A percentile compares a stretch with the other conserved stretches of the same genome.
Conservation (phyloP, 2,888 invertebrate genomes). For the Heliconius hortense region DNA sequence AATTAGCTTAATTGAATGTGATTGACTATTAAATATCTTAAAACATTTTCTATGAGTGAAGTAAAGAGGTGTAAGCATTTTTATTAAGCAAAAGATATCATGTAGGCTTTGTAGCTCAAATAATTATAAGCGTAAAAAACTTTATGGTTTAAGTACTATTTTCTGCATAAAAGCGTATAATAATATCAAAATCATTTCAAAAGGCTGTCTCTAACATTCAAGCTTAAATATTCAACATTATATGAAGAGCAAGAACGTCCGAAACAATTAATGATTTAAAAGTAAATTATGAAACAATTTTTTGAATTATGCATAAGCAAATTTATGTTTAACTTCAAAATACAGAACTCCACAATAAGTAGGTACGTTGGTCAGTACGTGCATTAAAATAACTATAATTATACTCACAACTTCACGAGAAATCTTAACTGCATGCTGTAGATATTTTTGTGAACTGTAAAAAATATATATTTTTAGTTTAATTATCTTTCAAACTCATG, state of each 20-base stretch:
- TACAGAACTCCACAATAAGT: neutral
- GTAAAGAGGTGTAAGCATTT: neutral
- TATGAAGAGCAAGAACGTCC: neutral
- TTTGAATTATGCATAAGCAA: neutral
- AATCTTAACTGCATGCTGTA: conserved; percentile 33
- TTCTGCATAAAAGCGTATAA: neutral
- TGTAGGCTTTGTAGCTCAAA: neutral
- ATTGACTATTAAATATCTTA: conserved; percentile 2
- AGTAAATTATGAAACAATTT: neutral
- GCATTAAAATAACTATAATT: conserved; percentile 15
- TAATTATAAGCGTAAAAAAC: neutral
- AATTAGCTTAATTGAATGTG: conserved; percentile 26
- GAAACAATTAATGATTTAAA: neutral
- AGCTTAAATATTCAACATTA: conserved; percentile 1
- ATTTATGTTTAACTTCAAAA: neutral
- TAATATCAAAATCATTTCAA: neutral
- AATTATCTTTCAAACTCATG: neutral
- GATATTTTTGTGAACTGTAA: conserved; percentile 15
- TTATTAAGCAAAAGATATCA: too few relatives aligned
- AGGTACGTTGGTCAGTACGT: neutral
- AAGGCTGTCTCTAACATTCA: neutral
- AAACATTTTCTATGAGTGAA: neutral
- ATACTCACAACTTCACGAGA: conserved; percentile 38
- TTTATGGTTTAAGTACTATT: neutral
- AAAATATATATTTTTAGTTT: neutral